Conservation (phyloP, 2,888 invertebrate species). For the Linhomoeus sp. region DNA sequence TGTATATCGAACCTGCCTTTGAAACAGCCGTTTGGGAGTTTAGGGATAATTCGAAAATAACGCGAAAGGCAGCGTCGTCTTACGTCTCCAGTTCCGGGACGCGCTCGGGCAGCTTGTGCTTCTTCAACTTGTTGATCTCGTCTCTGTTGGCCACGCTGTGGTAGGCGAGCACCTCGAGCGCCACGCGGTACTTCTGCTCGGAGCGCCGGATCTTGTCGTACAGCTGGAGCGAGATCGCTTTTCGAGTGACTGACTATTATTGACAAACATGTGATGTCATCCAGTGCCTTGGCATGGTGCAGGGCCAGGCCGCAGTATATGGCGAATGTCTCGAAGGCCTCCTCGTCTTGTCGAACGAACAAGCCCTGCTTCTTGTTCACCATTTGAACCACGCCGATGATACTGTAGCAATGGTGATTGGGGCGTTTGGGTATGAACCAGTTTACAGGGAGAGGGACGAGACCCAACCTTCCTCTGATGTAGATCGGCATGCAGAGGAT, state of each 20-base stretch:
- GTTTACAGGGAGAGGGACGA: background rate
- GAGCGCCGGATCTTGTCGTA: slow-evolving; percentile 60
- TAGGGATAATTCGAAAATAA: no score
- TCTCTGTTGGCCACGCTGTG: slow-evolving; percentile 54
- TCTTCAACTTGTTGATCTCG: slow-evolving; percentile 38
- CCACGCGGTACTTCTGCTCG: slow-evolving; percentile 57
- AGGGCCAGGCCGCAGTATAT: slow-evolving; percentile 64
- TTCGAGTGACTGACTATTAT: no score
- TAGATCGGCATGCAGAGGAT: slow-evolving; percentile 72
- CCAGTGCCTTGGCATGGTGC: slow-evolving; percentile 50
- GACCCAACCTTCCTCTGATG: slow-evolving; percentile 44
- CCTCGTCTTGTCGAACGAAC: slow-evolving; percentile 49
- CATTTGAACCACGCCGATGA: slow-evolving; percentile 73
- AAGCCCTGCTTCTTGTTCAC: slow-evolving; percentile 40
- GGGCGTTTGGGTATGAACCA: no score
- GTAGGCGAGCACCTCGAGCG: slow-evolving; percentile 59
- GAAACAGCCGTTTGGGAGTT: background rate
- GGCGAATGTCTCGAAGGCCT: slow-evolving; percentile 60
- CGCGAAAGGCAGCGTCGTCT: background rate
- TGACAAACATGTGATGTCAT: no score
- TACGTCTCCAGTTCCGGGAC: slow-evolving; percentile 19
- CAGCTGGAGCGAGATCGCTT: slow-evolving; percentile 33
- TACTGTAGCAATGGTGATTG: no score
- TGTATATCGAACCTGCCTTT: slow-evolving; percentile 45
- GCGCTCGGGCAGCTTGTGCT: slow-evolving; percentile 12